phyloP scores from a whole-genome alignment of 1,140 invertebrate genomes.

The Fopius arisanus region DNA sequence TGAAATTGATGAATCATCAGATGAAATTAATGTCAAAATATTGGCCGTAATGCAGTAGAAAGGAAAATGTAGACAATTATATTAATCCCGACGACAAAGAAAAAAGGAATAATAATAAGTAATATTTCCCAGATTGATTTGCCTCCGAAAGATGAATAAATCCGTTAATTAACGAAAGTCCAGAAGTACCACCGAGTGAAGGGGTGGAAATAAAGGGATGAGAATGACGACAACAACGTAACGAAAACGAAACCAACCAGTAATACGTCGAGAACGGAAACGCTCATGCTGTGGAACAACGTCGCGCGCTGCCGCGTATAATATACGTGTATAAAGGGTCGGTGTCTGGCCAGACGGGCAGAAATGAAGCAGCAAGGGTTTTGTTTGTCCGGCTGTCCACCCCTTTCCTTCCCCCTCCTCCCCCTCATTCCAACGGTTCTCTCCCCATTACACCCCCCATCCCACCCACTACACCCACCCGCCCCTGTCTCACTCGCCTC shows the following conservation, averaged over 20 bases:
- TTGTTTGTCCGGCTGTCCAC: constrained; percentile 65
- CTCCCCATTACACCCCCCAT: no score
- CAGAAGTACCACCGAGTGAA: background rate
- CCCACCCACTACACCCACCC: background rate
- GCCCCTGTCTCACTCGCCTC: background rate
- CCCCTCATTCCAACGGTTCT: constrained; percentile 36
- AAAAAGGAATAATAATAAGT: background rate
- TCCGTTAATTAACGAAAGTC: constrained; percentile 38
- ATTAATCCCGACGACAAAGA: no score
- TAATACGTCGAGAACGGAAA: constrained; percentile 45
- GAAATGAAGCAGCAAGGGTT: constrained; percentile 65
- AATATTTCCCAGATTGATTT: background rate
- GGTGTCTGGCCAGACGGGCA: constrained; percentile 63
- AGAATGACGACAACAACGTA: constrained; percentile 28
- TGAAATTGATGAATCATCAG: no score
- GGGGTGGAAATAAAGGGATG: constrained; percentile 25
- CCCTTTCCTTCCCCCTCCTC: constrained; percentile 54
- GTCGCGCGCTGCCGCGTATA: constrained; percentile 26
- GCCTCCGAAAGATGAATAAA: constrained; percentile 44
- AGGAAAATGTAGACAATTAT: no score
- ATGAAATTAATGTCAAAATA: no score
- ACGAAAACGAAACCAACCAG: constrained; percentile 39
- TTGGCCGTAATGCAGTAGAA: no score
- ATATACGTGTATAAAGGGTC: constrained; percentile 47
- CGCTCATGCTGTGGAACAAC: constrained; percentile 29